These are phyloP conservation scores for Corythaixoides concolor DNA, from an alignment of 2,113 vertebrate genomes.

Conservation along the genomic window DNA sequence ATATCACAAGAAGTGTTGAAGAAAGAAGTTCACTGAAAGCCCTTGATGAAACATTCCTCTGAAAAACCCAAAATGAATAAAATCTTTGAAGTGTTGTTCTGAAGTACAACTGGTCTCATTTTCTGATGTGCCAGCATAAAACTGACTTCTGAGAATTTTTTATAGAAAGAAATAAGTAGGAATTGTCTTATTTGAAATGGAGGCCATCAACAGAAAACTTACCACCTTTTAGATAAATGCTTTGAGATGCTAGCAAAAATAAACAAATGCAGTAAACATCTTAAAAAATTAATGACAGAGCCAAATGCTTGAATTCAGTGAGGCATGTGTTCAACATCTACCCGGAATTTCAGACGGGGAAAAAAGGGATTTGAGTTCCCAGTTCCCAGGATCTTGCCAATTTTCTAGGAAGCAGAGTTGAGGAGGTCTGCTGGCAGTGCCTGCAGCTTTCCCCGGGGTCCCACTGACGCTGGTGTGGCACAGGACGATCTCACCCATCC, in stretches of 20 bases:
- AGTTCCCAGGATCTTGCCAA: neutral
- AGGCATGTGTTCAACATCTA: neutral
- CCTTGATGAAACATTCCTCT: conserved; percentile 41
- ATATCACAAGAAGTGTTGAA: conserved; percentile 1
- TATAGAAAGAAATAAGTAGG: neutral
- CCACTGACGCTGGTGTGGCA: rapidly evolving
- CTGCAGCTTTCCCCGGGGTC: neutral
- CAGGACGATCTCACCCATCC: rapidly evolving
- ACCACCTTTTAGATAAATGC: neutral
- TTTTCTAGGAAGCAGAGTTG: neutral
- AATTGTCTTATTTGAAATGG: conserved; percentile 8
- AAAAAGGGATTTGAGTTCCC: neutral
- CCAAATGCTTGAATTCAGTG: neutral
- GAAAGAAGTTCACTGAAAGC: conserved; percentile 22
- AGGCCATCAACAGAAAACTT: neutral
- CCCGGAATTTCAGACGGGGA: neutral
- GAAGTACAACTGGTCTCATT: conserved; percentile 50
- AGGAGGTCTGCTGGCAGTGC: neutral
- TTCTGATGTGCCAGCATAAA: conserved; percentile 49
- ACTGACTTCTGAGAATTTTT: conserved; percentile 32
- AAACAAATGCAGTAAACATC: neutral
- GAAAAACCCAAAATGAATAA: conserved; percentile 57
- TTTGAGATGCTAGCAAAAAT: neutral
- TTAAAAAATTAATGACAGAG: neutral
- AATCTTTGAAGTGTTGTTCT: conserved; percentile 59